Percentiles rank a stretch among this genome's conserved stretches.
These are phyloP conservation scores for Eulimnadia texana DNA, from an alignment of 1,140 invertebrate species.

Conservation along the genomic window DNA sequence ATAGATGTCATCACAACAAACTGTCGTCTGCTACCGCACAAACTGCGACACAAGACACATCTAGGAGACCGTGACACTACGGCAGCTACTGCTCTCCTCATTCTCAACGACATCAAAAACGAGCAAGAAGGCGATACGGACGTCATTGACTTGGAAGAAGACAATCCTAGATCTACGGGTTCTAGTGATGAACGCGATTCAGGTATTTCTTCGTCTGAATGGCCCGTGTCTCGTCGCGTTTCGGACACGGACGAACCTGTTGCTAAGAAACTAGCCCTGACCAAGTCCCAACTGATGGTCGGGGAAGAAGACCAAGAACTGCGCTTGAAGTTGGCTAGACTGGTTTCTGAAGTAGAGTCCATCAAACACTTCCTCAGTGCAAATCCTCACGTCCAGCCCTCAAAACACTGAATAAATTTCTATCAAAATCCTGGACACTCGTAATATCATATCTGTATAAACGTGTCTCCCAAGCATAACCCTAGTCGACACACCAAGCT, in stretches of 20 bases:
- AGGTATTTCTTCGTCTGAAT: slow-evolving; percentile 63
- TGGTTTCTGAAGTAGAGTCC: slow-evolving; percentile 82
- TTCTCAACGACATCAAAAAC: slow-evolving; percentile 52
- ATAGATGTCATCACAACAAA: slow-evolving; percentile 22
- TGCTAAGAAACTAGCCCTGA: not conserved
- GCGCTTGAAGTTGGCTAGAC: slow-evolving; percentile 65
- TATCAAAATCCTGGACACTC: not conserved
- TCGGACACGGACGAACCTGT: slow-evolving; percentile 15
- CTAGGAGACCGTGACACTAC: slow-evolving; percentile 74
- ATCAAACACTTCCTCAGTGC: slow-evolving; percentile 44
- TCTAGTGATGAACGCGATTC: slow-evolving; percentile 69
- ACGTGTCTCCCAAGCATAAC: too few relatives aligned
- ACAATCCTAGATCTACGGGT: not conserved
- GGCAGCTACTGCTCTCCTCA: slow-evolving; percentile 39
- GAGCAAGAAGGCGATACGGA: slow-evolving; percentile 30
- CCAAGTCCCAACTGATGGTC: not conserved
- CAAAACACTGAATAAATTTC: too few relatives aligned
- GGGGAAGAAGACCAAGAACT: slow-evolving; percentile 47
- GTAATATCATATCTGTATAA: too few relatives aligned
- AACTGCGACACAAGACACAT: slow-evolving; percentile 80
- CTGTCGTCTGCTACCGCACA: slow-evolving; percentile 62
- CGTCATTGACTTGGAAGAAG: not conserved
- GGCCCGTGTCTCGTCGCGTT: slow-evolving; percentile 29
- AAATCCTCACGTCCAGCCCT: not conserved
- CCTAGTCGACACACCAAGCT: too few relatives aligned